Percentiles rank a stretch among this genome's conserved stretches.
Evolutionary conservation across 2,888 invertebrate species (phyloP).

Genomic region (Diarsia brunnea): DNA sequence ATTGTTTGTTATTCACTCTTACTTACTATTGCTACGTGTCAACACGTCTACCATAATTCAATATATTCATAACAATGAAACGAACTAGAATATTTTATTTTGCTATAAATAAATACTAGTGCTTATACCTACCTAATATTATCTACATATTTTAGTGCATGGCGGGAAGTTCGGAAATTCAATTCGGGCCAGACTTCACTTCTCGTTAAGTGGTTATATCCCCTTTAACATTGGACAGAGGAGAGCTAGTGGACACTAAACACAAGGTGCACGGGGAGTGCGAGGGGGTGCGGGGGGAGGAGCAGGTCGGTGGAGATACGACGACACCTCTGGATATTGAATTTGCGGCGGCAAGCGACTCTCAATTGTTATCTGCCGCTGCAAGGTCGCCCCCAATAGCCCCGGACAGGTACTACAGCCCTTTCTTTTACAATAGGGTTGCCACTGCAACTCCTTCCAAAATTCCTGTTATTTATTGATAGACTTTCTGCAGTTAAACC

Average conservation of each 20-base stretch:
- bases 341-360: slow-evolving; percentile 86
- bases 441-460: slow-evolving; percentile 47
- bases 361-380: slow-evolving; percentile 89
- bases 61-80: neutral
- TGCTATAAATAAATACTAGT: slow-evolving; percentile 12
- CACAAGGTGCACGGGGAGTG: slow-evolving; percentile 77
- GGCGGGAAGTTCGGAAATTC: slow-evolving; percentile 81
- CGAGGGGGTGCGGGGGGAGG: slow-evolving; percentile 59
- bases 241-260: slow-evolving; percentile 84
- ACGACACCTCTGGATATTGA: slow-evolving; percentile 89
- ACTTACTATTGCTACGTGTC: neutral
- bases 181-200: slow-evolving; percentile 88
- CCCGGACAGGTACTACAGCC: slow-evolving; percentile 84
- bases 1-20: neutral
- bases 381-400: slow-evolving; percentile 86
- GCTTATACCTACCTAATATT: slow-evolving; percentile 56
- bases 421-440: slow-evolving; percentile 85
- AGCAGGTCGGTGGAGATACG: slow-evolving; percentile 65
- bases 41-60: neutral
- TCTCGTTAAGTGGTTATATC: slow-evolving; percentile 90
- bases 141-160: slow-evolving; percentile 76
- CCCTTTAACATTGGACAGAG: slow-evolving; percentile 82
- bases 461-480: neutral
- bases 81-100: slow-evolving; percentile 2
- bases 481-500: neutral